Base-by-base conservation (phyloP, 2,797 vertebrate species). In the Ammospiza maritima region DNA sequence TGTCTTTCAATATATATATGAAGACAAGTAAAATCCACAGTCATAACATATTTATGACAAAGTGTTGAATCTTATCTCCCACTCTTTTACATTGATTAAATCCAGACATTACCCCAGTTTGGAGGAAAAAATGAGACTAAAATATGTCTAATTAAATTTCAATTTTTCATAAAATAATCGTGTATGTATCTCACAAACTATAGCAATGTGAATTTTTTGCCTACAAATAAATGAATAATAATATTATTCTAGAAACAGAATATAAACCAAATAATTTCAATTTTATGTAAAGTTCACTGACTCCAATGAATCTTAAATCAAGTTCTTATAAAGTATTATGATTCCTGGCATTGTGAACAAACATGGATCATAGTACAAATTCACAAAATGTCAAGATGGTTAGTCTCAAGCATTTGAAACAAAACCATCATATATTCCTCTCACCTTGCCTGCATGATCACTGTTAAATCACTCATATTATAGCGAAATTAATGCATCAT, bases 171-270 rank as follows among this genome's bases (percentile, higher is more conserved):
- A 42, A 75, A 84, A 81, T 36, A 67, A 30, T 21, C 3, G 19
- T 27, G 7, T 29, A 20, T 26, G 7, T n/a, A 15, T 58, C 23
- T 67, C 56, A 56, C 7, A 56, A 88, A 58, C 2, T 62, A 26
- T 14, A 56, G 16, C 3, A 65, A 29, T 10, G 3, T 20, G 8
- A 18, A 1, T 2, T 11, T 21, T 9, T 10, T 4, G 3, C 3
- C 21, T 19, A 6, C 7, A 74, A 64, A 18, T 17, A 83, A 67
- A 54, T 5, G 0, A 80, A 21, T 32, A 74, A 51, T 6, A 74
- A 51, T 6, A 34, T 45, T 69, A 53, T 23, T 26, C 18, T 69
- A 38, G 18, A 75, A 85, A 40, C 1, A 58, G 4, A 47, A 62
- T 22, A 69, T 30, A 65, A 69, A 4, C 2, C 7, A 66, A 79